Percentiles rank a stretch among this genome's conserved stretches.
Conservation (phyloP, 53 echinoderm and acorn worm species). For the Paracentrotus lividus region DNA sequence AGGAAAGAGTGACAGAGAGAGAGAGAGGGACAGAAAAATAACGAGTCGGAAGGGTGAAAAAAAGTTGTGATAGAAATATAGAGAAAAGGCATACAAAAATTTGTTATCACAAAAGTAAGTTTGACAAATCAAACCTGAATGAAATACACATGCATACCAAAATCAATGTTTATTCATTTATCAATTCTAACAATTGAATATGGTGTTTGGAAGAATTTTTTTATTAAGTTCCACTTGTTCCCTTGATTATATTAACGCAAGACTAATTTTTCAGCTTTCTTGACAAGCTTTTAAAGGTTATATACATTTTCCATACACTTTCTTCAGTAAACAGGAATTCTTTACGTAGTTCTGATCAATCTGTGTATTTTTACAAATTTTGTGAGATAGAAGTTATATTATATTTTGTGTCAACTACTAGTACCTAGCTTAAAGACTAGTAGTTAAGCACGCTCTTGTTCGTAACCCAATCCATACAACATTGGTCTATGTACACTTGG, state of each 20-base stretch:
- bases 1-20: background rate
- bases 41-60: background rate
- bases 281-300: too few relatives aligned
- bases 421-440: background rate
- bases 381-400: background rate
- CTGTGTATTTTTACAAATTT: background rate
- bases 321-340: too few relatives aligned
- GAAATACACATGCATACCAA: too few relatives aligned
- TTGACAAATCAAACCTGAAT: too few relatives aligned
- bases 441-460: background rate
- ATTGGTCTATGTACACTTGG: background rate
- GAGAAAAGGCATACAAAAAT: background rate
- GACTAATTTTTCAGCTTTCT: too few relatives aligned
- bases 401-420: background rate
- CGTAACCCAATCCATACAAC: background rate
- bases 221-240: too few relatives aligned
- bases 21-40: background rate
- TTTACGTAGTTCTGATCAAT: too few relatives aligned
- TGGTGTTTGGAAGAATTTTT: too few relatives aligned
- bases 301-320: too few relatives aligned
- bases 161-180: too few relatives aligned
- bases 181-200: too few relatives aligned
- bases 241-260: too few relatives aligned
- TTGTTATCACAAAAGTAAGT: background rate
- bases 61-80: background rate